Evolutionary conservation across 23 tunicate genomes (phyloP).

Genomic region (Botrylloides violaceus): DNA sequence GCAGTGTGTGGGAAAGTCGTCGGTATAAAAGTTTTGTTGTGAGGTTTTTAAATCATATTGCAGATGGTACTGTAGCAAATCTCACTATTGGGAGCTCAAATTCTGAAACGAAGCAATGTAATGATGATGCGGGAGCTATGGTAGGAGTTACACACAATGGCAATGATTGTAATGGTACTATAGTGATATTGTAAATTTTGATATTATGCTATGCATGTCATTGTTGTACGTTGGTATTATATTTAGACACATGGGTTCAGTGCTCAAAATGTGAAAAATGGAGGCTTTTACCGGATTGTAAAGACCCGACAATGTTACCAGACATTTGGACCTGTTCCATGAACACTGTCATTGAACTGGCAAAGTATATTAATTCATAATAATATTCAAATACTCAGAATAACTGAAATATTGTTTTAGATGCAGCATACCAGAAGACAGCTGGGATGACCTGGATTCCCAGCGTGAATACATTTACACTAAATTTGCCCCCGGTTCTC

Average conservation of each 20-base stretch:
- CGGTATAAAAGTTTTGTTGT: no score
- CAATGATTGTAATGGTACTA: no score
- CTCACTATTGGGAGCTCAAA: no score
- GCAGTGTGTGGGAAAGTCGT: no score
- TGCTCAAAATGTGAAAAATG: conserved; percentile 77
- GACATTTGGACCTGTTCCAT: conserved; percentile 69
- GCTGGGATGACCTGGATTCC: conserved; percentile 40
- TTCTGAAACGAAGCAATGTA: no score
- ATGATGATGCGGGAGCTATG: no score
- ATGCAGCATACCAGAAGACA: conserved; percentile 59
- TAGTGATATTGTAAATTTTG: no score
- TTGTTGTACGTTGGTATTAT: no score
- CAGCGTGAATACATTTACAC: conserved; percentile 64
- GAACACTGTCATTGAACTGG: conserved; percentile 18
- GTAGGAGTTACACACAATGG: no score
- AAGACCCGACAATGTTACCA: conserved; percentile 58
- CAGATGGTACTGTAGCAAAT: no score
- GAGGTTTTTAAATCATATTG: no score
- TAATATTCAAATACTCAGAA: not conserved
- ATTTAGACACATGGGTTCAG: conserved; percentile 86
- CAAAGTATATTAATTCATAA: not conserved
- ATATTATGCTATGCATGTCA: no score
- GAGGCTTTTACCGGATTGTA: conserved; percentile 56
- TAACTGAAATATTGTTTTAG: conserved; percentile 11
- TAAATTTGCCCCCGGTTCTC: conserved; percentile 61